Evolutionary conservation across 2,888 invertebrate species (phyloP).

Genomic region (Drosophila sordidula): DNA sequence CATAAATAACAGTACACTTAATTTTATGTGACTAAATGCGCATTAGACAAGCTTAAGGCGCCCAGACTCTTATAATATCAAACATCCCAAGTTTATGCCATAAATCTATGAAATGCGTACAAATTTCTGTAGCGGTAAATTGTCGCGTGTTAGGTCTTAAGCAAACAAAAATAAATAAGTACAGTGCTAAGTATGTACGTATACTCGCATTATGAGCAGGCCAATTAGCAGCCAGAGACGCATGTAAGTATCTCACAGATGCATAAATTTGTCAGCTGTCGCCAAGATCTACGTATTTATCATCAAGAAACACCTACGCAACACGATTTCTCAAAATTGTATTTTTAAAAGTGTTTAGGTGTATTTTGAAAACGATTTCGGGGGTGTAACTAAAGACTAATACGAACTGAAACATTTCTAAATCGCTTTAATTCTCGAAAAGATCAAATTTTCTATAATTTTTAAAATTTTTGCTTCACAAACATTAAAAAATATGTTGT

Average conservation of each 20-base stretch:
- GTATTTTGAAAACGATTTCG: not conserved
- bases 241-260: constrained; percentile 37
- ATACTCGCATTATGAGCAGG: constrained; percentile 34
- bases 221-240: constrained; percentile 57
- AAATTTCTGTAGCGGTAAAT: constrained; percentile 29
- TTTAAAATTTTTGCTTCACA: not conserved
- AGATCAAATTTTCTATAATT: not conserved
- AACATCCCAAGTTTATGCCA: constrained; percentile 43
- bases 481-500: too few species aligned
- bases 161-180: constrained; percentile 40
- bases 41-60: constrained; percentile 54
- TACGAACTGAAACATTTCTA: too few species aligned
- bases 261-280: constrained; percentile 76
- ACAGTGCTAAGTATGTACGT: constrained; percentile 8
- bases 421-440: not conserved
- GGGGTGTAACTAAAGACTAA: constrained; percentile 1
- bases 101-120: constrained; percentile 49
- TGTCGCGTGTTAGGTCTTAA: constrained; percentile 39
- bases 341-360: constrained; percentile 23
- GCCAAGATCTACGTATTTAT: constrained; percentile 48
- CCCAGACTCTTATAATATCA: constrained; percentile 26
- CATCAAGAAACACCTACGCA: constrained; percentile 44
- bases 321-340: constrained; percentile 11
- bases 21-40: constrained; percentile 24
- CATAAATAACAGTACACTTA: constrained; percentile 34